phyloP scores from a whole-genome alignment of 1,140 invertebrate genomes.

The Macrocentrus cingulum region DNA sequence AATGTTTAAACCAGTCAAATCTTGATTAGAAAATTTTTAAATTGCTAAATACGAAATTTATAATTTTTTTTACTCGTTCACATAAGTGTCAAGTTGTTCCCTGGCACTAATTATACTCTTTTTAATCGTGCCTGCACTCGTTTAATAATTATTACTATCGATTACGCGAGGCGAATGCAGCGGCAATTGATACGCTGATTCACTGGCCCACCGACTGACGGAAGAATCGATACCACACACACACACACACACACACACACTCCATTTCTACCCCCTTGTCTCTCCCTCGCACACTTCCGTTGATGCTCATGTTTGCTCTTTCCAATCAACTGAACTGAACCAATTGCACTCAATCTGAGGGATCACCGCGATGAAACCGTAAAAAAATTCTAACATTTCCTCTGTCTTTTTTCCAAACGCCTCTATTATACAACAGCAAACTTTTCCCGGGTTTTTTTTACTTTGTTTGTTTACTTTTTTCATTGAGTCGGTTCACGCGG shows the following conservation, averaged over 20 bases:
- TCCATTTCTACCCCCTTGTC: neutral
- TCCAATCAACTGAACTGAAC: constrained; percentile 23
- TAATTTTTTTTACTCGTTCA: too few species aligned
- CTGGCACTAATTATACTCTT: too few species aligned
- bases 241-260: too few species aligned
- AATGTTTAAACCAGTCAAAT: too few species aligned
- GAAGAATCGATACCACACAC: constrained; percentile 14
- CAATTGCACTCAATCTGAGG: constrained; percentile 21
- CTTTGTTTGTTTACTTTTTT: neutral
- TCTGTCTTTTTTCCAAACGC: too few species aligned
- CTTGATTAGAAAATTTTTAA: too few species aligned
- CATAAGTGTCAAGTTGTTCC: too few species aligned
- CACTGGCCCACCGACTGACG: constrained; percentile 13
- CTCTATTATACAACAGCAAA: too few species aligned
- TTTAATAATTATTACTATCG: constrained; percentile 28
- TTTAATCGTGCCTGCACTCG: constrained; percentile 17
- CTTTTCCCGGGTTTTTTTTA: neutral
- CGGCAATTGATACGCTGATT: constrained; percentile 28
- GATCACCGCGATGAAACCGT: constrained; percentile 4
- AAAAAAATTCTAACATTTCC: constrained; percentile 2
- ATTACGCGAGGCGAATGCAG: constrained; percentile 19
- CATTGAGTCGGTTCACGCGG: neutral
- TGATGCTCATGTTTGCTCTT: constrained; percentile 22
- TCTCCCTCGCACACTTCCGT: constrained; percentile 10
- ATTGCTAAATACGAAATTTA: too few species aligned